Base-by-base conservation (phyloP, 2,113 vertebrate genomes). In the Ictalurus punctatus region DNA sequence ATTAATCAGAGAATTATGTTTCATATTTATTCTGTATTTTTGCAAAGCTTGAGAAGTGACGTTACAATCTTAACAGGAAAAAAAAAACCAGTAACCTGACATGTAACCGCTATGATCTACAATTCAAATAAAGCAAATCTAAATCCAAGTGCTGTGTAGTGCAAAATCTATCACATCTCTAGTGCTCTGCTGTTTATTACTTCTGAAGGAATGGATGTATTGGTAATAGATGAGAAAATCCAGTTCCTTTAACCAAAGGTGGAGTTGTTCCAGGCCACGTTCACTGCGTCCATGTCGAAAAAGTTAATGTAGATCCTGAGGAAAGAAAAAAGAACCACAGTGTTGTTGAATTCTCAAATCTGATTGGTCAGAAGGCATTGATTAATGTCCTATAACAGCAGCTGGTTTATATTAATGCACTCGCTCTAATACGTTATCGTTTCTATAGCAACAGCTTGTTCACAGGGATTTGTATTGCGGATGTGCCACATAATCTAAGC, bases 261-360 rank as follows among this genome's bases (percentile, higher is more conserved):
- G 5, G 89, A 86, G 92, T 91, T 96, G 93, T 95, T 96, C 94
- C 94, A 96, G 69, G 87, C 95, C 88, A 96, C 95, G 63, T 96
- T 96, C 56, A 87, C 91, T 86, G 94, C 93, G 1, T 94, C 93
- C 94, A 96, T 94, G 90, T 96, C 95, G 34, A 93, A 61, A 87
- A 96, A 96, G 90, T 94, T 95, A 81, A 96, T 90, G 69, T 96
- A 96, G 90, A 96, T 94, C 93, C 96, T 96, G 48, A 89, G 17
- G 7, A 79, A 14, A 69, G 30, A 21, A 23, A 30, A 34, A 54
- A 6, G 4, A 65, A 19, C 0, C 6, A 17, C 23, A 10, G 6
- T 59, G 80, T 0, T 8, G 21, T n/a, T 25, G 37, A 44, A 69
- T 67, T 30, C 14, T 44, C 5, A 30, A 30, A 85, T 52, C 40